These are phyloP conservation scores for Alcedo atthis DNA, from an alignment of 2,797 vertebrate genomes.

Conservation along the genomic window DNA sequence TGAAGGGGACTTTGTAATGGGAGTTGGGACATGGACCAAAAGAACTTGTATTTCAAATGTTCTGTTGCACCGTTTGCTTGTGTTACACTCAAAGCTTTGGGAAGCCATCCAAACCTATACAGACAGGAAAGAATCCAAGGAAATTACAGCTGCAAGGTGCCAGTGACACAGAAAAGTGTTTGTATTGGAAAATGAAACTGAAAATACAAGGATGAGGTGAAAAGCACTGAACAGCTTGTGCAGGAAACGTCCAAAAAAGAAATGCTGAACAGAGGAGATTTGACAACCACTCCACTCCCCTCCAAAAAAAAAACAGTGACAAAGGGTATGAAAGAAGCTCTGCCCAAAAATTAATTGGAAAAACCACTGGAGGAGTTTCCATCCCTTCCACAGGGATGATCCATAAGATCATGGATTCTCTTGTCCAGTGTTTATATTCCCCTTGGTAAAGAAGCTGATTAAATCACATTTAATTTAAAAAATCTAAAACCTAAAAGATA, in stretches of 20 bases:
- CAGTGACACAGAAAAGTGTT: neutral
- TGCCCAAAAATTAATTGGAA: neutral
- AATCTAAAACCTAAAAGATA: neutral
- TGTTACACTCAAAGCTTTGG: neutral
- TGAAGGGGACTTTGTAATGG: neutral
- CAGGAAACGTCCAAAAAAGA: neutral
- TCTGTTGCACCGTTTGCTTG: neutral
- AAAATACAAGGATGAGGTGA: neutral
- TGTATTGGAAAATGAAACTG: neutral
- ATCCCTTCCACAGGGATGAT: neutral
- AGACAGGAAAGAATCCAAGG: neutral
- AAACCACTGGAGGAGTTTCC: neutral
- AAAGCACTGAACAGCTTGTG: neutral
- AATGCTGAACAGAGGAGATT: neutral
- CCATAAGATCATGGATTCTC: neutral
- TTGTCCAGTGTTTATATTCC: neutral
- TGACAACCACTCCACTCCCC: neutral
- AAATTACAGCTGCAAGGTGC: constrained; percentile 25
- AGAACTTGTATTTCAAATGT: constrained; percentile 26
- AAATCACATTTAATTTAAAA: neutral
- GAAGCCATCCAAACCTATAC: constrained; percentile 11
- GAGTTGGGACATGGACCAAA: constrained; percentile 8
- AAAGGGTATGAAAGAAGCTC: neutral
- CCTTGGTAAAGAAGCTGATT: neutral
- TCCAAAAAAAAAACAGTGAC: neutral